A percentile compares a stretch with the other conserved stretches of the same genome.
Conservation (phyloP, 2,113 vertebrate genomes). For the Eulemur macaco region DNA sequence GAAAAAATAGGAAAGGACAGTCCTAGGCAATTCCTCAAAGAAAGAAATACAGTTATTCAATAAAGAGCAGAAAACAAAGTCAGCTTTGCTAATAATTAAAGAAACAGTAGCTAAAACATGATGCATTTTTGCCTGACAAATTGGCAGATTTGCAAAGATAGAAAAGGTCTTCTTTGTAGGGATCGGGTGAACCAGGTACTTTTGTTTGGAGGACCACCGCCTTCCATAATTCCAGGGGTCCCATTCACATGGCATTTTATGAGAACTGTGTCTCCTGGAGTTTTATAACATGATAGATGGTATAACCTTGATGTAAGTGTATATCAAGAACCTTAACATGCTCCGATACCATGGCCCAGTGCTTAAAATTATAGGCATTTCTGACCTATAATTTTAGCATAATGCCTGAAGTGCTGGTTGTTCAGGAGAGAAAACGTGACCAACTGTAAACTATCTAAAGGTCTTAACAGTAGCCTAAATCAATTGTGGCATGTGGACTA, state of each 20-base stretch:
- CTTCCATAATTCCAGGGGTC: background rate
- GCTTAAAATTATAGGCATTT: background rate
- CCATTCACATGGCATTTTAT: background rate
- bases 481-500: background rate
- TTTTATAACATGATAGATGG: background rate
- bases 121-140: background rate
- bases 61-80: background rate
- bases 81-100: background rate
- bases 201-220: background rate
- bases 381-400: background rate
- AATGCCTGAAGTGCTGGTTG: background rate
- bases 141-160: background rate
- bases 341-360: background rate
- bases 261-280: background rate
- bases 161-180: background rate
- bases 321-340: background rate
- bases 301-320: background rate
- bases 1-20: constrained; percentile 27
- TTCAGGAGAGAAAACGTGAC: background rate
- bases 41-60: background rate
- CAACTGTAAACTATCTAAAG: background rate
- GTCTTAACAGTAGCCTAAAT: background rate
- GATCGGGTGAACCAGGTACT: accelerated
- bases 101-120: constrained; percentile 7
- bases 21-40: constrained; percentile 21